Conservation (phyloP, 2,888 invertebrate species). For the Glyphotaelius pellucidus region DNA sequence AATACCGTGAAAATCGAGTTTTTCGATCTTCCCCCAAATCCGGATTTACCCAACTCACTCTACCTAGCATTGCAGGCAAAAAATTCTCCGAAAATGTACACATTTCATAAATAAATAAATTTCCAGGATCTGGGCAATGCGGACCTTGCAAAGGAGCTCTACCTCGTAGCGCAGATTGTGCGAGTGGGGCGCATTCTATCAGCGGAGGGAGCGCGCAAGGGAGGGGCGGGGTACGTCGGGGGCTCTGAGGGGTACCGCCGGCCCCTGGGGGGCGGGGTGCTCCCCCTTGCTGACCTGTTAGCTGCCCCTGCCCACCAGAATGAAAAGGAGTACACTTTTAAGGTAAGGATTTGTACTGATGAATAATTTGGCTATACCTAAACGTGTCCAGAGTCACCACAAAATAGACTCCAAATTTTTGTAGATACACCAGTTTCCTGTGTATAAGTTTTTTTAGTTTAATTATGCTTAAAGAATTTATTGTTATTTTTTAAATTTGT, state of each 20-base stretch:
- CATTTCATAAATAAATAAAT: not conserved
- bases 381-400: too few relatives aligned
- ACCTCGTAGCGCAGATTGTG: conserved; percentile 93
- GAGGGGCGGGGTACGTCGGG: conserved; percentile 67
- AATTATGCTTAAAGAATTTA: too few relatives aligned
- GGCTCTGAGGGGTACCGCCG: conserved; percentile 78
- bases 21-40: too few relatives aligned
- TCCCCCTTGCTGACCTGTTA: conserved; percentile 85
- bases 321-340: conserved; percentile 88
- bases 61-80: not conserved
- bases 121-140: conserved; percentile 88
- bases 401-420: too few relatives aligned
- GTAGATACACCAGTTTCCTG: too few relatives aligned
- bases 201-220: conserved; percentile 76
- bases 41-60: too few relatives aligned
- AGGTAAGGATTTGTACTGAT: conserved; percentile 73
- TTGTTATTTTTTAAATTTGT: too few relatives aligned
- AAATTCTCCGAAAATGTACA: not conserved
- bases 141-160: conserved; percentile 90
- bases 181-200: conserved; percentile 90
- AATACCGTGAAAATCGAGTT: too few relatives aligned
- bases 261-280: conserved; percentile 92
- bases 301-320: conserved; percentile 80
- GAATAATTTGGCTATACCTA: not conserved
- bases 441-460: too few relatives aligned